A percentile compares a stretch with the other conserved stretches of the same genome.
These are phyloP conservation scores for Pelvicachromis taeniatus DNA, from an alignment of 2,113 vertebrate species.

Conservation along the genomic window DNA sequence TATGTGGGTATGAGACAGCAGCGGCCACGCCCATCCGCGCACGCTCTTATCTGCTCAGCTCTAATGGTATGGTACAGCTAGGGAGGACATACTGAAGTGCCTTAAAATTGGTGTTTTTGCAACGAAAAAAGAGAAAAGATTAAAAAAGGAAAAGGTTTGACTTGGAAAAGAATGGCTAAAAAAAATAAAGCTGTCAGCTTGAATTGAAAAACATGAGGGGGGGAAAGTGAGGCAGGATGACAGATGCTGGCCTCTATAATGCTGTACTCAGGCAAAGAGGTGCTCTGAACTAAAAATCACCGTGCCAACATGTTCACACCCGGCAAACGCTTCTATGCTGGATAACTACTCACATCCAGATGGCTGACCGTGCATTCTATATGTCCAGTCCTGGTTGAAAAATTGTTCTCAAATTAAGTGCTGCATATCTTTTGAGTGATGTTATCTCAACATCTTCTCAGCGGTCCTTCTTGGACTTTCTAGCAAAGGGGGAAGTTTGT, in stretches of 20 bases:
- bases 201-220: neutral
- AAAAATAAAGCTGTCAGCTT: neutral
- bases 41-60: neutral
- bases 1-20: conserved; percentile 25
- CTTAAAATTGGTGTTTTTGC: neutral
- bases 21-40: conserved; percentile 27
- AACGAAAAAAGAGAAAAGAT: neutral
- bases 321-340: neutral
- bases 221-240: neutral
- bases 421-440: neutral
- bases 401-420: neutral
- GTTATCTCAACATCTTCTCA: neutral
- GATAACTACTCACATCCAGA: neutral
- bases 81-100: neutral
- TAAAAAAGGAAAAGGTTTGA: neutral
- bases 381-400: neutral
- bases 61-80: neutral
- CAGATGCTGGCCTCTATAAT: neutral
- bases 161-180: neutral
- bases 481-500: neutral
- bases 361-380: neutral
- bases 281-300: neutral
- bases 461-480: neutral
- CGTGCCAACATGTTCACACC: neutral
- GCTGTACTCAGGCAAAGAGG: neutral